Conservation (phyloP, 2,113 vertebrate species). For the Phalacrocorax aristotelis region DNA sequence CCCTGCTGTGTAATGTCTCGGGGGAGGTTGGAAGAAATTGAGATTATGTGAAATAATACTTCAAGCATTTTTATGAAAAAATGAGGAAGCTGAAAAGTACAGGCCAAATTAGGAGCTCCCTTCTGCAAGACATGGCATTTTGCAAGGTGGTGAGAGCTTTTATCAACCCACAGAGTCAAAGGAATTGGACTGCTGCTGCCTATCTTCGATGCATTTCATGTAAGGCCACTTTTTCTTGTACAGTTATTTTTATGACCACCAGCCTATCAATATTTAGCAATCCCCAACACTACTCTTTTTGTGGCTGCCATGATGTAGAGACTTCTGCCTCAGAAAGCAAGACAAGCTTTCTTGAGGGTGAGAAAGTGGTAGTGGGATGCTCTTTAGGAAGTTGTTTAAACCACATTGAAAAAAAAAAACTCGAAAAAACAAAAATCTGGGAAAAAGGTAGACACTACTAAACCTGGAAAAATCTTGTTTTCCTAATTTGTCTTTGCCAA, state of each 20-base stretch:
- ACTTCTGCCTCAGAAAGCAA: neutral
- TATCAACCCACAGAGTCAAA: neutral
- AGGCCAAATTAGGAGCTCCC: neutral
- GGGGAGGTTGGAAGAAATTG: neutral
- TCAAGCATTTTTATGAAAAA: neutral
- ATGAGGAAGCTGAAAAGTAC: neutral
- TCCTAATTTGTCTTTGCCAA: neutral
- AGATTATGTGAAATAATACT: neutral
- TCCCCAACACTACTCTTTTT: neutral
- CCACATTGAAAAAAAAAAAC: neutral
- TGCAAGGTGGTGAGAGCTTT: neutral
- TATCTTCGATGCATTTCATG: fast-evolving
- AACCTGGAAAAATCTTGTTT: neutral
- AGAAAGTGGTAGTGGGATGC: neutral
- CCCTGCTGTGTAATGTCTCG: neutral
- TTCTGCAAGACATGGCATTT: neutral
- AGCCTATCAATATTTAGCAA: neutral
- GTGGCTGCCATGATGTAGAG: neutral
- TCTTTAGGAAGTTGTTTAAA: neutral
- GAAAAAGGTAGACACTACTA: neutral
- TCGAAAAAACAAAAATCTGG: neutral
- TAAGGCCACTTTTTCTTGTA: neutral
- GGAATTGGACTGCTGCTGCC: neutral
- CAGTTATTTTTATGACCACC: neutral
- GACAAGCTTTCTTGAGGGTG: neutral